phyloP scores from a whole-genome alignment of 2,888 invertebrate genomes.

The Coleophora flavipennella region DNA sequence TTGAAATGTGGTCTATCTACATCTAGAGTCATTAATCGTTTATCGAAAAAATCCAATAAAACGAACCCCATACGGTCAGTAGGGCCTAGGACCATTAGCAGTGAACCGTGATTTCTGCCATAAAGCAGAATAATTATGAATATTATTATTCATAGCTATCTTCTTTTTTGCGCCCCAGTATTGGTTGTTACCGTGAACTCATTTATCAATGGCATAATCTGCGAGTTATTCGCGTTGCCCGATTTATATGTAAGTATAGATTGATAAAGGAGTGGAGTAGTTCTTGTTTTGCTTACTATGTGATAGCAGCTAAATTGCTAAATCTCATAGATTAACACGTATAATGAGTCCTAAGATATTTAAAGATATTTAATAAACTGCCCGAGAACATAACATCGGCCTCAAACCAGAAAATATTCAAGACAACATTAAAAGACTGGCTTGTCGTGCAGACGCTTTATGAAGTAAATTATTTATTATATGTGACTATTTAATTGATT shows the following conservation, averaged over 20 bases:
- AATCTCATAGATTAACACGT: too few species aligned
- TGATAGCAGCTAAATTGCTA: too few species aligned
- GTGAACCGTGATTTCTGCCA: slow-evolving; percentile 47
- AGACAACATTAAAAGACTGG: too few species aligned
- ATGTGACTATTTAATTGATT: too few species aligned
- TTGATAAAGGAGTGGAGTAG: slow-evolving; percentile 29
- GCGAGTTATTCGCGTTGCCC: slow-evolving; percentile 58
- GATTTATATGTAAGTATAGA: slow-evolving; percentile 34
- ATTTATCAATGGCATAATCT: slow-evolving; percentile 68
- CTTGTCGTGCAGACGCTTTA: too few species aligned
- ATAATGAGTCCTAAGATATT: too few species aligned
- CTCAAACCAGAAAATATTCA: too few species aligned
- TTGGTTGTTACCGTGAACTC: slow-evolving; percentile 43
- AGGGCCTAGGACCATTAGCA: slow-evolving; percentile 43
- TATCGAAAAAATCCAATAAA: slow-evolving; percentile 55
- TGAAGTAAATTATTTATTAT: too few species aligned
- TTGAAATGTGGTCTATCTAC: too few species aligned
- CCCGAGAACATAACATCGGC: too few species aligned
- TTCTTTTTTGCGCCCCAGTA: slow-evolving; percentile 42
- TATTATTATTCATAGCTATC: slow-evolving; percentile 49
- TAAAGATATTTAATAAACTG: too few species aligned
- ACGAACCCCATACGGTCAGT: slow-evolving; percentile 34
- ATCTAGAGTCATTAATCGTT: slow-evolving; percentile 40
- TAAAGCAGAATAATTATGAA: slow-evolving; percentile 37
- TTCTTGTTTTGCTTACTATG: too few species aligned